Base-by-base conservation (phyloP, 2,797 vertebrate genomes). In the Rhincodon typus region DNA sequence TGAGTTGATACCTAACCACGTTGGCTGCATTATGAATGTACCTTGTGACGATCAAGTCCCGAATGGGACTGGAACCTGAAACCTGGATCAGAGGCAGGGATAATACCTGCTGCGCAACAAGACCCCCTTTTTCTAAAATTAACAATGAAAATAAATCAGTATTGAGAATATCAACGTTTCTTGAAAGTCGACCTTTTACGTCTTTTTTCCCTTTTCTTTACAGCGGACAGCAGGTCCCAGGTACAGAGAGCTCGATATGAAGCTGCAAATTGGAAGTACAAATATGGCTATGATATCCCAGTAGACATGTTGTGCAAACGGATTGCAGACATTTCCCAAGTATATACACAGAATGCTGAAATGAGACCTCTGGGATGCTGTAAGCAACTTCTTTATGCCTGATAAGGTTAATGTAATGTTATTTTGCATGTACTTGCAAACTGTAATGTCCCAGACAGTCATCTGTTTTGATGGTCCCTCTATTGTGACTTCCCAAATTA, bases 281-380 rank as follows among this genome's bases (percentile, higher is more conserved):
- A 99, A 97, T 99, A 99, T 38, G 99, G 99, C 94, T 99, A 99
- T 96, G 99, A 99, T 97, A 99, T 99, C 97, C 99, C 99, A 17
- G 99, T 99, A 97, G 99, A 99, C 97, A 99, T 99, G 99, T 98
- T 99, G 96, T 99, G 99, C 96, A 99, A 99, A 97, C 98, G 99
- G 97, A 98, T 99, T 84, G 99, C 99, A 57, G 99, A 99, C 97
- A 99, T 99, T 98, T 99, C 99, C 96, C 99, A 99, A 97, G 99
- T 99, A 96, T 99, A 99, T 97, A 99, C 99, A 0, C 99, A 99
- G 95, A 99, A 99, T 88, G 99, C 99, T 93, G 99, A 99, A 98
- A 99, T 99, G 99, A 98, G 99, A 96, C 99, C 99, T 82, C 98
- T 99, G 96, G 99, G 99, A 96, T 99, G 99, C 97, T 99, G 99